phyloP scores from a whole-genome alignment of 2,888 invertebrate species.

The Chloroclysta siterata region DNA sequence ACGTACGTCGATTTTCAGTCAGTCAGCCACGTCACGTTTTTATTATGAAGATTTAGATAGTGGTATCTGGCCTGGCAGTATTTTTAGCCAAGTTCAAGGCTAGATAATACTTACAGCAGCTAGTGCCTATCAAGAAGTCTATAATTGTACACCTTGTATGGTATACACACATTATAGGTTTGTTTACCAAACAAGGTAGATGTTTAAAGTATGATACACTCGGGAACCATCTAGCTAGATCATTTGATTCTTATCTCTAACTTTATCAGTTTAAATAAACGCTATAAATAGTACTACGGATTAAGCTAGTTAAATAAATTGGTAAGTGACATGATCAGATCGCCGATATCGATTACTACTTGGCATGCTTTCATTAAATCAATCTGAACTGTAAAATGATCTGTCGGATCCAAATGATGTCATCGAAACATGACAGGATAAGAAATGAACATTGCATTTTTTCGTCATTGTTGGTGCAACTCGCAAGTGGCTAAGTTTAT shows the following conservation, averaged over 20 bases:
- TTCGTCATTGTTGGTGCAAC: conserved; percentile 6
- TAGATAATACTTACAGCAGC: background rate
- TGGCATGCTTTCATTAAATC: conserved; percentile 6
- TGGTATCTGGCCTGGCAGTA: conserved; percentile 8
- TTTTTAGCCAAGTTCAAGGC: conserved; percentile 26
- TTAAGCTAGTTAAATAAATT: conserved; percentile 4
- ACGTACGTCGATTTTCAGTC: background rate
- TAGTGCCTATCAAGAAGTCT: conserved; percentile 7
- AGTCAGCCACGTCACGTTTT: background rate
- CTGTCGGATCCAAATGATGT: conserved; percentile 10
- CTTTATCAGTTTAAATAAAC: background rate
- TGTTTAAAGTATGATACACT: background rate
- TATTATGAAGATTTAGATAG: conserved; percentile 9
- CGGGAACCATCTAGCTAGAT: background rate
- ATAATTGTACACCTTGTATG: conserved; percentile 1
- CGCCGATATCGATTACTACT: conserved; percentile 3
- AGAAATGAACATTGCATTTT: conserved; percentile 14
- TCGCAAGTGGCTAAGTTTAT: conserved; percentile 22
- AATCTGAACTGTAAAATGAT: conserved; percentile 8
- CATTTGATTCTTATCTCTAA: background rate
- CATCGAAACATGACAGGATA: conserved; percentile 17
- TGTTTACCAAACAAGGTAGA: too few relatives aligned
- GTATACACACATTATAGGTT: conserved; percentile 1
- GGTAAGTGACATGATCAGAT: conserved; percentile 3
- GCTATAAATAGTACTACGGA: background rate